Percentiles rank a stretch among this genome's conserved stretches.
Evolutionary conservation across 2,113 vertebrate genomes (phyloP).

Genomic region (Ctenodactylus gundi): DNA sequence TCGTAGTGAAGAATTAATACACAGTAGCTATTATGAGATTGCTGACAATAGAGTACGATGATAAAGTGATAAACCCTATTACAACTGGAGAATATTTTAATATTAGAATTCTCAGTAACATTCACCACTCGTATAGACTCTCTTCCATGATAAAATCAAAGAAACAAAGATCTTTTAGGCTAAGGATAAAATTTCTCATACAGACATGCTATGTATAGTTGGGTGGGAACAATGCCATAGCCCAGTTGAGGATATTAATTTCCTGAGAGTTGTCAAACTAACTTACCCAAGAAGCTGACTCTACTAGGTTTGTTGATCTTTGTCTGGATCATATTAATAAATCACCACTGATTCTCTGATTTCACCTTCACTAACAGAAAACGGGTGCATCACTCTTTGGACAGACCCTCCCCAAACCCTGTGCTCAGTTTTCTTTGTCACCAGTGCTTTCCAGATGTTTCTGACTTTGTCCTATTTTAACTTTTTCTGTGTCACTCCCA

Average conservation of each 20-base stretch:
- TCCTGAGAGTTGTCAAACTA: constrained; percentile 43
- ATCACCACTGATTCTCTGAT: constrained; percentile 5
- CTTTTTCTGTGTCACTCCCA: background rate
- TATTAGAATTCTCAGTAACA: background rate
- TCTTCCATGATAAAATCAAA: background rate
- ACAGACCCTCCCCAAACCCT: background rate
- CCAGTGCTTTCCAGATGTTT: background rate
- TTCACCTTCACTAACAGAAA: background rate
- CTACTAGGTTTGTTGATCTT: background rate
- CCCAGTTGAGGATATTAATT: background rate
- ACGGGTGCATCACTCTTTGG: background rate
- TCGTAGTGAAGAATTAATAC: background rate
- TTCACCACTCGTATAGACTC: background rate
- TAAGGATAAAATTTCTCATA: background rate
- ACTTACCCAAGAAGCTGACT: background rate
- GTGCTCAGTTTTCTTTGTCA: background rate
- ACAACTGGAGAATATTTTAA: background rate
- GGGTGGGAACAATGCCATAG: background rate
- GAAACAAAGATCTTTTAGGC: background rate
- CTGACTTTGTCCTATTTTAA: constrained; percentile 8
- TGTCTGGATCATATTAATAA: background rate
- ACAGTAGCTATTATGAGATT: background rate
- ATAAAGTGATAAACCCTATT: background rate
- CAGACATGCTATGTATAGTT: background rate
- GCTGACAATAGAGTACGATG: background rate